Base-by-base conservation (phyloP, 2,888 invertebrate species). In the Drosophila setosimentum region DNA sequence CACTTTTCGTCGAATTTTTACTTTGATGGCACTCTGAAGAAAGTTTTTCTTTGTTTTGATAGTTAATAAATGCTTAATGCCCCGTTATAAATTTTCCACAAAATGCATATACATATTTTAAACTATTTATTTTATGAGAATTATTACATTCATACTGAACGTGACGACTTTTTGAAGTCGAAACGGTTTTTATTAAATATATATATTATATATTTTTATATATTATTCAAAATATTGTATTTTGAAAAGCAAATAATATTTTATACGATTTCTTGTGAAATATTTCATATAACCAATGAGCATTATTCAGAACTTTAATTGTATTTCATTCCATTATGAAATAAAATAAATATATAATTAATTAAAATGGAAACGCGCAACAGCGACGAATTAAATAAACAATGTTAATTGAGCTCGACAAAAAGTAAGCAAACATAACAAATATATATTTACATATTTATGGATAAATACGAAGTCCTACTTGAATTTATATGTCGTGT, bases 311-410 rank as follows among this genome's bases (percentile, higher is more conserved):
- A 62, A 68, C n/a, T 72, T 65, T 50, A 72, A 75, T 78, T 78
- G 75, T 68, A 53, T 60, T 71, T 30, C 54, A 65, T 65, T 75
- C 71, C 71, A 75, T 76, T 45, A 68, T 63, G 53, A 45, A 70
- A 74, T 65, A 68, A 80, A 54, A 75, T 65, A n/a, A 37, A 63
- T 69, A 83, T 85, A 70, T 86, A 80, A 86, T 86, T 84, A 86
- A 84, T 84, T 86, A 84, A 86, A 83, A 86, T 86, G 82, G 76
- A 83, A 86, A 82, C 74, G 72, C 70, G 67, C 78, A 83, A 82
- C 76, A 76, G 83, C 82, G 74, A 59, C 84, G 83, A 86, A 86
- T 84, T 80, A 84, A 84, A 84, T 82, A 82, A 84, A 84, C 83
- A 84, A 86, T 75, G 83, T 86, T 86, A 84, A 84, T 84, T 84